phyloP scores from a whole-genome alignment of 2,888 invertebrate genomes.

The Chrysolina haemoptera region DNA sequence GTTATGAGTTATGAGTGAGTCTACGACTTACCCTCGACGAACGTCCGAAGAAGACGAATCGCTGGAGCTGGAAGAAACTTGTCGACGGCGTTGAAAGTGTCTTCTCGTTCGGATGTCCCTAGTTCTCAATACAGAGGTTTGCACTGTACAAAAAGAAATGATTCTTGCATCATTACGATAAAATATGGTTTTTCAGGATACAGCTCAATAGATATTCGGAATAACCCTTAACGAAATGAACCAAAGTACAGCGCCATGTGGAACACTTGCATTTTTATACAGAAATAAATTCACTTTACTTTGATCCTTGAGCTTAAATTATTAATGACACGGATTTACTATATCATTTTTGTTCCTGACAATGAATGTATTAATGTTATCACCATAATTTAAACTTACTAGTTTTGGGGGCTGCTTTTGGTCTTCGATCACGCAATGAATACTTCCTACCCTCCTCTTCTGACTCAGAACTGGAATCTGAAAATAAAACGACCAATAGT shows the following conservation, averaged over 20 bases:
- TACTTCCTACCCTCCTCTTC: slow-evolving; percentile 63
- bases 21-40: slow-evolving; percentile 42
- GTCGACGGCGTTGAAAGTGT: slow-evolving; percentile 58
- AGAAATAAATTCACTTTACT: too few relatives aligned
- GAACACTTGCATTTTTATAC: too few relatives aligned
- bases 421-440: slow-evolving; percentile 63
- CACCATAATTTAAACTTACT: slow-evolving; percentile 51
- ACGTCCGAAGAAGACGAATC: slow-evolving; percentile 56
- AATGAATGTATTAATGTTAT: too few relatives aligned
- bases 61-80: slow-evolving; percentile 54
- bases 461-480: slow-evolving; percentile 57
- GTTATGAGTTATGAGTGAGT: neutral
- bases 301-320: too few relatives aligned
- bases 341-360: too few relatives aligned
- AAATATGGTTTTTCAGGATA: neutral
- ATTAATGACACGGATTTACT: too few relatives aligned
- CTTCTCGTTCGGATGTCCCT: slow-evolving; percentile 53
- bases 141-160: slow-evolving; percentile 47
- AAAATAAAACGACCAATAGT: neutral
- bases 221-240: too few relatives aligned
- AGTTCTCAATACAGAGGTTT: slow-evolving; percentile 54
- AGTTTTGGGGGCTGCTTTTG: slow-evolving; percentile 62
- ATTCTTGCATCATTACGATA: neutral
- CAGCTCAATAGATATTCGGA: too few relatives aligned
- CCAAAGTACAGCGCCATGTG: too few relatives aligned